Evolutionary conservation across 64 coral and sea anemone species (phyloP).

Genomic region (Hydrozoanthus tunicans): DNA sequence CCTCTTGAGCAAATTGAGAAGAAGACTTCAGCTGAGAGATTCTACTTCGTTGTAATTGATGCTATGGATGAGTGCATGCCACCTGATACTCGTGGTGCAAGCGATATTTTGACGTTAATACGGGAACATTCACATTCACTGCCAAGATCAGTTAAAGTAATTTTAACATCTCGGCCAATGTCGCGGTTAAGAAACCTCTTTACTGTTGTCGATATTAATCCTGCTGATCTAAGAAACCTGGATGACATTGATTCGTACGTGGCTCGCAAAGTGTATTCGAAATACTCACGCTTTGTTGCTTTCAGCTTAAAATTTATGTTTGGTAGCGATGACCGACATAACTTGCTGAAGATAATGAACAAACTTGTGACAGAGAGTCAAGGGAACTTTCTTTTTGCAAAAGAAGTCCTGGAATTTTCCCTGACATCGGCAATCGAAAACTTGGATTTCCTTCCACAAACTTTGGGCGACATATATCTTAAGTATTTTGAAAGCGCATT

Average conservation of each 20-base stretch:
- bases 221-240: constrained; percentile 21
- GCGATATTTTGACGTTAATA: constrained; percentile 15
- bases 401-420: constrained; percentile 9
- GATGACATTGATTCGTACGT: constrained; percentile 35
- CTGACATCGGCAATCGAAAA: background rate
- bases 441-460: background rate
- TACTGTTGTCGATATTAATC: background rate
- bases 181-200: background rate
- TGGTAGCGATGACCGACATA: constrained; percentile 10
- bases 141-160: constrained; percentile 14
- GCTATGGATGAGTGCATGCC: constrained; percentile 22
- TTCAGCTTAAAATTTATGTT: constrained; percentile 13
- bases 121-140: background rate
- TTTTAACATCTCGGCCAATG: constrained; percentile 39
- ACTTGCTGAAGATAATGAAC: background rate
- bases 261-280: background rate
- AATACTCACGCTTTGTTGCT: constrained; percentile 4
- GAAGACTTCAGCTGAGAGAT: background rate
- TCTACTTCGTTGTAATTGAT: constrained; percentile 19
- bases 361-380: constrained; percentile 31
- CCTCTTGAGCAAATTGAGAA: constrained; percentile 21
- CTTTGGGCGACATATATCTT: constrained; percentile 15
- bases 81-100: background rate
- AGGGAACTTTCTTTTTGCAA: constrained; percentile 23
- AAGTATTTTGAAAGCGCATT: constrained; percentile 23